A percentile compares a stretch with the other conserved stretches of the same genome.
These are phyloP conservation scores for Paragorgia papillata DNA, from an alignment of 92 coral and sea anemone species.

Conservation along the genomic window DNA sequence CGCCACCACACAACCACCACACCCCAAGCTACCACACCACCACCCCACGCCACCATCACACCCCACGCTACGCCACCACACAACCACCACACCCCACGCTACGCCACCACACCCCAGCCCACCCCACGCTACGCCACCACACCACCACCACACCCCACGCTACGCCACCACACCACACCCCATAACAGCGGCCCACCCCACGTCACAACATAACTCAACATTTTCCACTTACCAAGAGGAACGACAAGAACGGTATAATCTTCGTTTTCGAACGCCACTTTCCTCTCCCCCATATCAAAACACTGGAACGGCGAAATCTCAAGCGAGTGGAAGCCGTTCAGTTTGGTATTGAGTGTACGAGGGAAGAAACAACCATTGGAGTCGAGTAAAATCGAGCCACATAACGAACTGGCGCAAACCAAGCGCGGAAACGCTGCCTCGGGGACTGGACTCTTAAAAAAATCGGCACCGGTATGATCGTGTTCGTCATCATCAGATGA, in stretches of 20 bases:
- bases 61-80: too few species aligned
- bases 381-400: slow-evolving; percentile 55
- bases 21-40: too few species aligned
- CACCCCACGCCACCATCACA: too few species aligned
- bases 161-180: background rate
- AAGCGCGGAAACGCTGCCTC: too few species aligned
- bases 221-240: slow-evolving; percentile 73
- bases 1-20: too few species aligned
- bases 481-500: slow-evolving; percentile 37
- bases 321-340: slow-evolving; percentile 61
- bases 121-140: too few species aligned
- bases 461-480: background rate
- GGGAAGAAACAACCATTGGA: slow-evolving; percentile 83
- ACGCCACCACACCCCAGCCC: too few species aligned
- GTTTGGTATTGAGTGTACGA: slow-evolving; percentile 84
- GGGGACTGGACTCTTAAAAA: too few species aligned
- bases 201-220: background rate
- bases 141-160: too few species aligned
- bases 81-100: too few species aligned
- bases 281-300: slow-evolving; percentile 66
- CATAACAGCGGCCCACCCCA: background rate
- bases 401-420: too few species aligned
- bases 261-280: slow-evolving; percentile 52
- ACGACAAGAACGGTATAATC: slow-evolving; percentile 63
- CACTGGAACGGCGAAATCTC: slow-evolving; percentile 79